Conservation (phyloP, 2,113 vertebrate genomes). For the Acanthochromis polyacanthus region DNA sequence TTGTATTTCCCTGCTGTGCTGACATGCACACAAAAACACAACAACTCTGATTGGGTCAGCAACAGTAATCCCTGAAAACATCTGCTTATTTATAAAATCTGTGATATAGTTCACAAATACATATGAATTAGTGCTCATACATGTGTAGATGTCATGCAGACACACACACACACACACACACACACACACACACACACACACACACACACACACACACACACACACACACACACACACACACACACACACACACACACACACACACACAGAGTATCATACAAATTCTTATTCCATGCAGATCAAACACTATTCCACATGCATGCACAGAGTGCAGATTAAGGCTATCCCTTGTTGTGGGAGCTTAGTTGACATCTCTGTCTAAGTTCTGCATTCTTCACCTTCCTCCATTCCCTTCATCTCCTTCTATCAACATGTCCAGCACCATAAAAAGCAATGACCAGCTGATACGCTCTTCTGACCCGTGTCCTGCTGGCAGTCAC, state of each 20-base stretch:
- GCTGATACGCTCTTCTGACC: conserved; percentile 23
- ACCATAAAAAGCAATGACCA: conserved; percentile 75
- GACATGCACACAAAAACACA: conserved; percentile 27
- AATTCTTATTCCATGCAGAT: conserved; percentile 51
- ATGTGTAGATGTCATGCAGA: not conserved
- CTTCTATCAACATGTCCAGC: conserved; percentile 38
- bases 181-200: not conserved
- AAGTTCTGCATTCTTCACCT: conserved; percentile 67
- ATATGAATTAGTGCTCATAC: conserved; percentile 1
- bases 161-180: not conserved
- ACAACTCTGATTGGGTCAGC: conserved; percentile 12
- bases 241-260: not conserved
- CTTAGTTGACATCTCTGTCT: conserved; percentile 71
- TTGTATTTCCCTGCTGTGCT: not conserved
- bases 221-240: conserved; percentile 1
- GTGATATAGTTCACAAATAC: conserved; percentile 2
- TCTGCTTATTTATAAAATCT: conserved; percentile 19
- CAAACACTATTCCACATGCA: conserved; percentile 71
- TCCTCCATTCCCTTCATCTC: conserved; percentile 58
- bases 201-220: no score
- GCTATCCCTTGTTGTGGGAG: conserved; percentile 57
- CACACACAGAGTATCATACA: conserved; percentile 20
- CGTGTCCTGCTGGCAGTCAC: conserved; percentile 10
- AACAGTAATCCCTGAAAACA: conserved; percentile 36
- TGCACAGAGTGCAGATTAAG: conserved; percentile 73